Evolutionary conservation across 2,797 vertebrate genomes (phyloP), one percentile per base, ranked within the genome.

Genomic region (Arrhamphus sclerolepis): DNA sequence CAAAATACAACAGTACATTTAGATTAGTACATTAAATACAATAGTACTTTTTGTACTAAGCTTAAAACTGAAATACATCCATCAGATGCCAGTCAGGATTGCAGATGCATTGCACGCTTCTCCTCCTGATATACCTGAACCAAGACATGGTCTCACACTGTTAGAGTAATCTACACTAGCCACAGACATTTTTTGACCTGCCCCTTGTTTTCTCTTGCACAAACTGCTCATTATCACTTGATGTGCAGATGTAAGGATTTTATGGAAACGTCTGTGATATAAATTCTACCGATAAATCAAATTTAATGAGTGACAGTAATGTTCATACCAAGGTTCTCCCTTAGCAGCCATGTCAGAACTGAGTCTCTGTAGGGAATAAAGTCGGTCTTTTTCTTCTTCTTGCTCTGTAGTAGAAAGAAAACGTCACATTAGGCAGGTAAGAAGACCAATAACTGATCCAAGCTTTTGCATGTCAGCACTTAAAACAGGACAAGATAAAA

Each of bases 291-390:
- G 20, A 29, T 43, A 42, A 56, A 43, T 0, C 3, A 14, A 52
- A 39, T 58, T 63, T 56, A 58, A 61, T 17, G 50, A 29, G 39
- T 38, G 5, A 62, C 51, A 29, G 49, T 31, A 51, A 70, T 43
- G 51, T 18, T 62, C 85, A 72, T 95, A 99, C 98, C 97, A 1
- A 99, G 90, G 80, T 99, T 99, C 83, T 99, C 97, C 74, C 97
- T 93, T 70, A 99, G 94, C 40, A 99, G 93, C 98, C 98, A 99
- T 0, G 98, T 99, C 65, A 99, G 90, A 46, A 99, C 98, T 50
- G 98, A 99, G 91, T 99, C 98, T 85, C 98, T 91, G 84, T 98
- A 99, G 0, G 98, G 98, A 89, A 99, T 99, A 80, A 99, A 99
- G 86, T 99, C 97, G 0, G 88, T 91, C 92, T 99, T 99, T 93